Percentiles rank a stretch among this genome's conserved stretches.
These are phyloP conservation scores for Leucoptera coffeella DNA, from an alignment of 2,888 invertebrate species.

Conservation along the genomic window DNA sequence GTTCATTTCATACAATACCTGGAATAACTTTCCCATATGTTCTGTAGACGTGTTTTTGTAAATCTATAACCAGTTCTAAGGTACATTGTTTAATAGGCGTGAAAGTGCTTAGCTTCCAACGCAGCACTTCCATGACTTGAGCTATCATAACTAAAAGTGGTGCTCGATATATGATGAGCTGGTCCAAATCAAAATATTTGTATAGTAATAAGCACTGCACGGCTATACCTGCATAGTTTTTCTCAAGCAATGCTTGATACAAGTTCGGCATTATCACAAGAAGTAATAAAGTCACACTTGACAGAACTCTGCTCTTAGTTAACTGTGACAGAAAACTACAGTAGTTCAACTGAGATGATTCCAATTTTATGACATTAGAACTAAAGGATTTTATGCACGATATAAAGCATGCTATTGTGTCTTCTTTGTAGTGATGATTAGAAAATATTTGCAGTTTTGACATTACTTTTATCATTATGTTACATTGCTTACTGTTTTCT, in stretches of 20 bases:
- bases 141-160: constrained; percentile 36
- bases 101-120: constrained; percentile 29
- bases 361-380: constrained; percentile 13
- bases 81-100: constrained; percentile 13
- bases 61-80: constrained; percentile 17
- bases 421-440: constrained; percentile 21
- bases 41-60: constrained; percentile 19
- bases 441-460: constrained; percentile 19
- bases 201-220: constrained; percentile 18
- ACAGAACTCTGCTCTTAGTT: constrained; percentile 16
- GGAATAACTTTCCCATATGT: constrained; percentile 19
- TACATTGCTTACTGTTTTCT: constrained; percentile 21
- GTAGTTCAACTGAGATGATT: constrained; percentile 17
- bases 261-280: constrained; percentile 31
- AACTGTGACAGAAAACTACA: constrained; percentile 21
- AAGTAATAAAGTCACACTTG: constrained; percentile 20
- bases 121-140: constrained; percentile 23
- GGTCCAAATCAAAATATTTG: constrained; percentile 15
- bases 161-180: constrained; percentile 23
- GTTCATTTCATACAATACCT: constrained; percentile 12
- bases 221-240: constrained; percentile 15
- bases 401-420: constrained; percentile 26
- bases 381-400: constrained; percentile 15
- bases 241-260: constrained; percentile 19
- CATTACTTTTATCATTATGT: constrained; percentile 27